phyloP scores from a whole-genome alignment of 1,140 invertebrate genomes.

The Pachyrhynchus sulphureomaculatus region DNA sequence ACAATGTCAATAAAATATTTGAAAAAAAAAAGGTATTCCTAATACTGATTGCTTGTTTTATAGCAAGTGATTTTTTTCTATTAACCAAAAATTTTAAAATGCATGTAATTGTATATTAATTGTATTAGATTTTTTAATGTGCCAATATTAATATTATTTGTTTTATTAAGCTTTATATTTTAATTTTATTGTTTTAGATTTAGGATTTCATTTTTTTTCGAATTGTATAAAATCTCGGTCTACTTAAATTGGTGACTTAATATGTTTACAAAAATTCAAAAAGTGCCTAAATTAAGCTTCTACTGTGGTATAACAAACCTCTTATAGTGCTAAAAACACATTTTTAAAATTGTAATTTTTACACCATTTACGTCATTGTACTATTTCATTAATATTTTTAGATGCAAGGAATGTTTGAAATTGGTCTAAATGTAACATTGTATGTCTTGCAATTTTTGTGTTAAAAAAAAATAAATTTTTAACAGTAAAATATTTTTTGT shows the following conservation, averaged over 20 bases:
- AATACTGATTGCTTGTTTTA: neutral
- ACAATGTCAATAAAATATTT: too few species aligned
- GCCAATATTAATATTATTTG: conserved; percentile 27
- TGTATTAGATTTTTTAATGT: conserved; percentile 21
- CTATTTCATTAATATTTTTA: neutral
- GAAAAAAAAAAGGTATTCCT: too few species aligned
- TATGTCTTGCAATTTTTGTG: conserved; percentile 5
- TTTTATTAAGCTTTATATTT: conserved; percentile 13
- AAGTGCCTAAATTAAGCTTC: conserved; percentile 24
- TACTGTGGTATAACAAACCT: conserved; percentile 24
- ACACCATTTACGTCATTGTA: neutral
- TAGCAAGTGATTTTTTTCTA: neutral
- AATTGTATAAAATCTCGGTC: conserved; percentile 3
- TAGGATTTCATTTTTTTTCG: neutral
- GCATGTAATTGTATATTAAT: conserved; percentile 11
- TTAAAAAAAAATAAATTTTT: conserved; percentile 4
- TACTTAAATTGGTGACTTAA: conserved; percentile 14
- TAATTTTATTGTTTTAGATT: neutral
- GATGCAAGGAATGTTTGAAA: conserved; percentile 15
- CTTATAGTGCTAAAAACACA: conserved; percentile 10
- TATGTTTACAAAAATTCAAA: neutral
- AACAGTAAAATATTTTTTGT: neutral
- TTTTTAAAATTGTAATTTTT: conserved; percentile 11
- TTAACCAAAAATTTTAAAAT: conserved; percentile 28
- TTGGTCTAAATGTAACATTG: neutral